Conservation (phyloP, 2,888 invertebrate genomes). For the Polyploca ridens region DNA sequence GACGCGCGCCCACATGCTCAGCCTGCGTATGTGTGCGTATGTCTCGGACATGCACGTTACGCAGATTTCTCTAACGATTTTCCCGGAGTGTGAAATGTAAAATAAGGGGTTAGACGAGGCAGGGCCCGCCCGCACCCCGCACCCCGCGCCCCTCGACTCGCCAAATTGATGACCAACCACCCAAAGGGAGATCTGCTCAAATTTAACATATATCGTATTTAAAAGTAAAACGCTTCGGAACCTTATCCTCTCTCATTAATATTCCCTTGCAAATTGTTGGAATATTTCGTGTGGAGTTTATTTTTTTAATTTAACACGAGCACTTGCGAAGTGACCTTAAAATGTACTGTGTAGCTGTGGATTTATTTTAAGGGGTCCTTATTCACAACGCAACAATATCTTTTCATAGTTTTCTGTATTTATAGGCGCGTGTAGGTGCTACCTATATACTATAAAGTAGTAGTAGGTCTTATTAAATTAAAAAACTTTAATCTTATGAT, state of each 20-base stretch:
- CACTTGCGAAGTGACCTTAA: conserved; percentile 22
- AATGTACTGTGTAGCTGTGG: not conserved
- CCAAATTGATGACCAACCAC: conserved; percentile 82
- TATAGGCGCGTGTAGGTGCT: too few relatives aligned
- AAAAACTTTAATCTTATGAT: too few relatives aligned
- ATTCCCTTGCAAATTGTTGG: conserved; percentile 66
- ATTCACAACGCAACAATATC: too few relatives aligned
- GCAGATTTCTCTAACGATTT: conserved; percentile 85
- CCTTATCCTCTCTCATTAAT: conserved; percentile 75
- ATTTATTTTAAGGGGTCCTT: not conserved
- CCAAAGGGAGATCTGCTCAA: conserved; percentile 79
- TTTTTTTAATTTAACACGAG: conserved; percentile 38
- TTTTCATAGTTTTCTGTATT: too few relatives aligned
- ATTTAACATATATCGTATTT: conserved; percentile 82
- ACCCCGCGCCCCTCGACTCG: conserved; percentile 54
- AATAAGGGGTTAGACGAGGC: conserved; percentile 83
- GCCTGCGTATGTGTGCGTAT: conserved; percentile 64
- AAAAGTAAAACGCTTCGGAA: conserved; percentile 75
- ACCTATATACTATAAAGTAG: too few relatives aligned
- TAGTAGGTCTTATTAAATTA: too few relatives aligned
- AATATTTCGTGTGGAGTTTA: conserved; percentile 48
- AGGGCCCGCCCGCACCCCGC: conserved; percentile 46
- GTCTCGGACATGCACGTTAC: conserved; percentile 82
- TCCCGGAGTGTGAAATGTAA: conserved; percentile 85
- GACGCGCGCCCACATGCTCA: conserved; percentile 51